Evolutionary conservation across 2,888 invertebrate genomes (phyloP).

Genomic region (Mimachlamys varia): DNA sequence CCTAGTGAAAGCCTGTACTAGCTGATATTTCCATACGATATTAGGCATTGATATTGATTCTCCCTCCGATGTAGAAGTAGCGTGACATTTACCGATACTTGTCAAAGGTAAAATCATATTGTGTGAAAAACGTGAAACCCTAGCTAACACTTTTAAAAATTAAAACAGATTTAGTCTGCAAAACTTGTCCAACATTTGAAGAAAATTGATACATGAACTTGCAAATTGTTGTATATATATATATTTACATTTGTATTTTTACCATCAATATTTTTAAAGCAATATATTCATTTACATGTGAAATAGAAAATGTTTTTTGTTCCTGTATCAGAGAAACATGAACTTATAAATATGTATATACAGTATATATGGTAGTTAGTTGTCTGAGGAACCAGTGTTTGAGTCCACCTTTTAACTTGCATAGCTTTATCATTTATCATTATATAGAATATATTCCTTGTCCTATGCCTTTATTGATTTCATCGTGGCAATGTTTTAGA

Average conservation of each 20-base stretch:
- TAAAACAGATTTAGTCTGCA: background rate
- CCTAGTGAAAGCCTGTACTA: too few species aligned
- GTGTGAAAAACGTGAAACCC: too few species aligned
- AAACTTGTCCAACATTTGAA: background rate
- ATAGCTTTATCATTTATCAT: background rate
- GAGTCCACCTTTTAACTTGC: background rate
- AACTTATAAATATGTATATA: constrained; percentile 37
- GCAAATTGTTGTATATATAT: constrained; percentile 15
- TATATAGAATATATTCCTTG: background rate
- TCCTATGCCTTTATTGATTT: background rate
- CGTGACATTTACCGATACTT: too few species aligned
- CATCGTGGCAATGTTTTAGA: background rate
- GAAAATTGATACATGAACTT: background rate
- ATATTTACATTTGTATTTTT: background rate
- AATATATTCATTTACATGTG: constrained; percentile 38
- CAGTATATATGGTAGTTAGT: too few species aligned
- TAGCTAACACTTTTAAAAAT: background rate
- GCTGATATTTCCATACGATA: too few species aligned
- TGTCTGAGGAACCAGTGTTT: constrained; percentile 17
- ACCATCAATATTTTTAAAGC: constrained; percentile 23
- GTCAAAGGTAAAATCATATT: too few species aligned
- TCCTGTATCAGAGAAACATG: background rate
- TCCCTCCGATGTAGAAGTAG: too few species aligned
- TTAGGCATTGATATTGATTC: too few species aligned
- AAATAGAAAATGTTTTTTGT: background rate